These are phyloP conservation scores for Carassius auratus DNA, from an alignment of 2,113 vertebrate species.

Conservation along the genomic window DNA sequence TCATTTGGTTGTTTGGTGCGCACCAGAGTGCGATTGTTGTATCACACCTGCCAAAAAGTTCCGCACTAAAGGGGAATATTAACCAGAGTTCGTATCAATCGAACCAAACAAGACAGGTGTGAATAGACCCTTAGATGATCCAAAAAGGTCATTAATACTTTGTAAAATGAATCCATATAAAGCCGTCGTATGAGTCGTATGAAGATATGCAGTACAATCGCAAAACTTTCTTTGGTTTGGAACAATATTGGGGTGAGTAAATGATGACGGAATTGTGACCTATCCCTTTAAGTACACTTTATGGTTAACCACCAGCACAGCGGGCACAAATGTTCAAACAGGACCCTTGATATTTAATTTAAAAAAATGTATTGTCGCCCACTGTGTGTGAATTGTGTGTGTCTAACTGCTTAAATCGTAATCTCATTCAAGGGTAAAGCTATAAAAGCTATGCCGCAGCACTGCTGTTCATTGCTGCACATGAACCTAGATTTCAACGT, in stretches of 20 bases:
- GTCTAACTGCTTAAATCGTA: slow-evolving; percentile 29
- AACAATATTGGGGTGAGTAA: neutral
- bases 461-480: slow-evolving; percentile 42
- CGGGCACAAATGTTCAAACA: neutral
- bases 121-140: too few relatives aligned
- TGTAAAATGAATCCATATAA: too few relatives aligned
- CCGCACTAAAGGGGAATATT: too few relatives aligned
- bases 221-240: neutral
- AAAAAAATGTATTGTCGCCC: slow-evolving; percentile 26
- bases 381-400: slow-evolving; percentile 41
- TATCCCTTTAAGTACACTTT: neutral
- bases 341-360: slow-evolving; percentile 5
- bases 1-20: too few relatives aligned
- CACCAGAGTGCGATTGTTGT: too few relatives aligned
- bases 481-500: slow-evolving; percentile 43
- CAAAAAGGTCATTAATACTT: too few relatives aligned
- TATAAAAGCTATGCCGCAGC: slow-evolving; percentile 36
- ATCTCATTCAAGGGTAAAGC: slow-evolving; percentile 55
- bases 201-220: too few relatives aligned
- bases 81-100: too few relatives aligned
- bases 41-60: too few relatives aligned
- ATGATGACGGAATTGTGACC: neutral
- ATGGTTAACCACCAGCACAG: slow-evolving; percentile 1
- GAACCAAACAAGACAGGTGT: too few relatives aligned
- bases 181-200: too few relatives aligned